Evolutionary conservation across 2,888 invertebrate species (phyloP), one percentile per base, ranked within the genome.

Genomic region (Drosophila nr. perissopoda): DNA sequence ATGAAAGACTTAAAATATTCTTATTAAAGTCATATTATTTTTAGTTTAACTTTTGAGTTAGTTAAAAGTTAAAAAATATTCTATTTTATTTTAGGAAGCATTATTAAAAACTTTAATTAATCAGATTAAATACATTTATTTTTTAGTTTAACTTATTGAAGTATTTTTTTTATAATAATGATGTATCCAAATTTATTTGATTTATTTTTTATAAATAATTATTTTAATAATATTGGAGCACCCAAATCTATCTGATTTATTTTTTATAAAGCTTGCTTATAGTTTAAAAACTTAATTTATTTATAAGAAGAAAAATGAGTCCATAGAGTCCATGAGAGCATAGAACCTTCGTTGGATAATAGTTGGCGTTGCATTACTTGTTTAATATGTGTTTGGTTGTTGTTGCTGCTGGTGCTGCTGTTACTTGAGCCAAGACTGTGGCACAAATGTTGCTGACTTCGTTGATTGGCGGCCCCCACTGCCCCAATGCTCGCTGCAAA

Each of bases 371-470:
- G 54, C 36, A 42, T 48, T 59, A 38, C 73, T 40, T 36, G 68
- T 27, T 60, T 53, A 63, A 61, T 73, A 65, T 69, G 48, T 40
- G 59, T 29, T 18, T 45, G 7, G 21, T 21, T 54, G 49, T 18
- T 61, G 31, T 7, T 48, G 52, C 5, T 63, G 53, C 33, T 63
- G 53, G 29, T 69, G 65, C 29, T 61, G 73, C 54, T 73, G 63
- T 51, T 68, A 40, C 49, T 69, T 65, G 61, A 51, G 27, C 64
- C 56, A 76, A 77, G 73, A 73, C 51, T 64, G 40, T 69, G 74
- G 63, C 62, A 53, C 70, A 78, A 78, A 77, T 85, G 77, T 71
- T 74, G 86, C 83, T 85, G 83, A 85, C 81, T 74, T 78, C 72
- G 70, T 69, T 67, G 67, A 60, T 62, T 75, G 52, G 40, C 38